Conservation (phyloP, 2,113 vertebrate species). For the Oplegnathus fasciatus region DNA sequence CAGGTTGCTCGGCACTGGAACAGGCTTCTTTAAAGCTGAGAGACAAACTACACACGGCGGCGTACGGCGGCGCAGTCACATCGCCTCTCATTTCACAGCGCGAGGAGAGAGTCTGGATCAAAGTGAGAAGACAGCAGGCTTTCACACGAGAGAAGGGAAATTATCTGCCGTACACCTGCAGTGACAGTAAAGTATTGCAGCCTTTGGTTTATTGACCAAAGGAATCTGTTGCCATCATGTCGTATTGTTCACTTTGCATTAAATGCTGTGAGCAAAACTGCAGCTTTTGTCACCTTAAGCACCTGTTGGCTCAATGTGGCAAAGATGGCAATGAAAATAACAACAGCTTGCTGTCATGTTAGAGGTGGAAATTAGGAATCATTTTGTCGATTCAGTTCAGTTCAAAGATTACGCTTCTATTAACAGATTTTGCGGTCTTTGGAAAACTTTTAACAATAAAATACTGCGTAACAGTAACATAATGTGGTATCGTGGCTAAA, state of each 20-base stretch:
- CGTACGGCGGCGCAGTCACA: slow-evolving; percentile 57
- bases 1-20: slow-evolving; percentile 62
- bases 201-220: slow-evolving; percentile 76
- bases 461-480: background rate
- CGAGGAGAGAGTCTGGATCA: slow-evolving; percentile 68
- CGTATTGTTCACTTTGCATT: slow-evolving; percentile 64
- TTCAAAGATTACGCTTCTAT: background rate
- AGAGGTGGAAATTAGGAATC: background rate
- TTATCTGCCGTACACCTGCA: slow-evolving; percentile 27
- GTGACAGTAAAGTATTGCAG: slow-evolving; percentile 56
- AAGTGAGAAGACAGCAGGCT: slow-evolving; percentile 69
- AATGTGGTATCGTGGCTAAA: no score
- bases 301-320: slow-evolving; percentile 56
- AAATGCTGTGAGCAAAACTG: slow-evolving; percentile 22
- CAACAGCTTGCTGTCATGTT: background rate
- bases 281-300: slow-evolving; percentile 53
- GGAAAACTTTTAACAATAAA: background rate
- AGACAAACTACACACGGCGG: slow-evolving; percentile 53
- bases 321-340: slow-evolving; percentile 4
- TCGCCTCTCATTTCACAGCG: slow-evolving; percentile 65
- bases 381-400: no score
- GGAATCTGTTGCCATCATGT: slow-evolving; percentile 47
- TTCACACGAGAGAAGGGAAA: slow-evolving; percentile 44
- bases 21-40: slow-evolving; percentile 67
- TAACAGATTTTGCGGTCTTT: background rate